Conservation (phyloP, 30 jellyfish, hydroid and myxozoan genomes). For the Haliclystus octoradiatus region DNA sequence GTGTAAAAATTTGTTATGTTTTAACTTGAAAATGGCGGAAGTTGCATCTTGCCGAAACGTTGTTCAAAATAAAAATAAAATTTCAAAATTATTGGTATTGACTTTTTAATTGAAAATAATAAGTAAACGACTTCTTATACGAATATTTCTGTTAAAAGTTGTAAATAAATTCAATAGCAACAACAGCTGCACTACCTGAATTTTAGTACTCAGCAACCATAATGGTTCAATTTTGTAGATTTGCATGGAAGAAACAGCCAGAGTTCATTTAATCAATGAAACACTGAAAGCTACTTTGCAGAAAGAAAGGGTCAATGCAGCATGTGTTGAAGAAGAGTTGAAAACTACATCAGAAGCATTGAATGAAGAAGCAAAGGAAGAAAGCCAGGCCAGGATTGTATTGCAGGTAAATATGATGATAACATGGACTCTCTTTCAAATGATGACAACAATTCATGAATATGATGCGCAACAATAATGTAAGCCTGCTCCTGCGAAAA, state of each 20-base stretch:
- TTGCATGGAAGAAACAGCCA: slow-evolving; percentile 36
- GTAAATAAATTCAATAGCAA: neutral
- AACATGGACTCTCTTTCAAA: too few species aligned
- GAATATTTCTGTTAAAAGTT: too few species aligned
- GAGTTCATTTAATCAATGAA: slow-evolving; percentile 26
- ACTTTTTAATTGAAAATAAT: too few species aligned
- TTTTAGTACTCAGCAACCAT: neutral
- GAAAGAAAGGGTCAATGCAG: slow-evolving; percentile 37
- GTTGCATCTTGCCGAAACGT: too few species aligned
- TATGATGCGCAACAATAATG: too few species aligned
- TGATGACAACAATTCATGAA: too few species aligned
- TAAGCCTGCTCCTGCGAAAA: too few species aligned
- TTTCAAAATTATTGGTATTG: too few species aligned
- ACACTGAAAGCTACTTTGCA: slow-evolving; percentile 29
- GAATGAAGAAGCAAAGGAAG: slow-evolving; percentile 53
- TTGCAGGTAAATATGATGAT: slow-evolving; percentile 29
- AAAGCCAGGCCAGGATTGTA: slow-evolving; percentile 52
- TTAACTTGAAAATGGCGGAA: too few species aligned
- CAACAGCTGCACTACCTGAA: neutral
- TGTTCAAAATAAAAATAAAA: too few species aligned
- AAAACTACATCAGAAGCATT: slow-evolving; percentile 36
- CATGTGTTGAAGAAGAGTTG: slow-evolving; percentile 44
- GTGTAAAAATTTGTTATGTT: too few species aligned
- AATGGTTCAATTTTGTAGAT: slow-evolving; percentile 18
- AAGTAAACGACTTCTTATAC: too few species aligned